Evolutionary conservation across 2,797 vertebrate species (phyloP), one percentile per base, ranked within the genome.

Genomic region (Oceanodroma leucorhoa): DNA sequence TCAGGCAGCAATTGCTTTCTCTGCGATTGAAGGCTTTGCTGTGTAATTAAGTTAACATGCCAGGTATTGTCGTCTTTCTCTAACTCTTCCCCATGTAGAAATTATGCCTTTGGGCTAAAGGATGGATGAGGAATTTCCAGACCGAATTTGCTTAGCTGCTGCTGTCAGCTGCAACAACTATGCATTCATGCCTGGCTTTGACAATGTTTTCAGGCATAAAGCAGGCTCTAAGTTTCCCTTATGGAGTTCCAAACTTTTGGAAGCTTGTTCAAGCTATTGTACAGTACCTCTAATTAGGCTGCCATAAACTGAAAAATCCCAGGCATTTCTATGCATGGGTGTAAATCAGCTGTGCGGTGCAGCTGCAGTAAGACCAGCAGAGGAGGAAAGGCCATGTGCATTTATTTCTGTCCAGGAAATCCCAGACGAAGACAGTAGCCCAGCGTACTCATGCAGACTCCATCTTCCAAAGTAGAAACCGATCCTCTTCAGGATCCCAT

Each of bases 31-130:
- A 87, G 65, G 82, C 65, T 95, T 91, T 86, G 79, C 91, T 87
- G 48, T 81, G 38, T 94, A 93, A 94, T 96, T 94, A 91, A 48
- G 79, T 89, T 92, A 83, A 91, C 67, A 27, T 91, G 91, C 64
- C 60, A 62, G 54, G 23, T 95, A 85, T 69, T 73, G 77, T 86
- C 1, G 0, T 94, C 80, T 90, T 90, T 78, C 61, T 61, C 46
- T 58, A 40, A 66, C 73, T 94, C 88, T 89, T 93, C 54, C 30
- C n/a, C 71, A 22, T 24, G 48, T 66, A 83, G 83, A 94, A 92
- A 84, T 89, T 66, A 64, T 0, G 23, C 60, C 78, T 94, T 76
- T 73, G 55, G 67, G 81, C 83, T 92, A 53, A 76, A 79, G 64
- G 83, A 89, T 73, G 55, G 40, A 45, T 77, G 78, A 87, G 66